Evolutionary conservation across 2,888 invertebrate species (phyloP).

Genomic region (Cephus spinipes): DNA sequence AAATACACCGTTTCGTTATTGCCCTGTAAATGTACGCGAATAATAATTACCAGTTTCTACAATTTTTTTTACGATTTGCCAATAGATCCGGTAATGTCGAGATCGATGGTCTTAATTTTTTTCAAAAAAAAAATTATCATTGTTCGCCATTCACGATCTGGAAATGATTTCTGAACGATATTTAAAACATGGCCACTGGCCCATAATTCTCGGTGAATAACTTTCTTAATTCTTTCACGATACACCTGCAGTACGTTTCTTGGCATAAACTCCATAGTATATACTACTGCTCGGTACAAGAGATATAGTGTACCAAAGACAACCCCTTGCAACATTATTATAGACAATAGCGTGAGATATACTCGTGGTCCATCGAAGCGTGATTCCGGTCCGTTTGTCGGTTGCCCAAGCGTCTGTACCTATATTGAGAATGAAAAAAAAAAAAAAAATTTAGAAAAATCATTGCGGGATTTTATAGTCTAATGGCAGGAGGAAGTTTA

Average conservation of each 20-base stretch:
- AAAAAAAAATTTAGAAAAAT: not conserved
- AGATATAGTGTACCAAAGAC: not conserved
- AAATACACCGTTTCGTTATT: not conserved
- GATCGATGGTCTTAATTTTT: not conserved
- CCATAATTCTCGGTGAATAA: not conserved
- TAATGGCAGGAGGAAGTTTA: not conserved
- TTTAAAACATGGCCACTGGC: not conserved
- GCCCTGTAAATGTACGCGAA: not conserved
- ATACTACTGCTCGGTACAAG: not conserved
- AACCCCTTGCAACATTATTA: not conserved
- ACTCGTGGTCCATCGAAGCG: conserved; percentile 32
- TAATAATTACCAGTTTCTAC: not conserved
- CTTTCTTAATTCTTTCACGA: conserved; percentile 5
- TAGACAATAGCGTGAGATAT: conserved; percentile 9
- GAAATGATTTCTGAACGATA: not conserved
- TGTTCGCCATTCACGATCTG: not conserved
- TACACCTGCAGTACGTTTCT: not conserved
- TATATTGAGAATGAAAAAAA: not conserved
- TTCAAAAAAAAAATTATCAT: not conserved
- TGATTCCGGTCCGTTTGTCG: conserved; percentile 34
- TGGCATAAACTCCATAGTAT: not conserved
- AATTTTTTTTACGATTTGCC: not conserved
- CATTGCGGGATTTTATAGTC: not conserved
- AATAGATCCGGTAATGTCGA: not conserved
- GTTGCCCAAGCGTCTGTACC: conserved; percentile 11